phyloP scores from a whole-genome alignment of 35 echinoderm and acorn worm genomes.

The Stichopus chloronotus region DNA sequence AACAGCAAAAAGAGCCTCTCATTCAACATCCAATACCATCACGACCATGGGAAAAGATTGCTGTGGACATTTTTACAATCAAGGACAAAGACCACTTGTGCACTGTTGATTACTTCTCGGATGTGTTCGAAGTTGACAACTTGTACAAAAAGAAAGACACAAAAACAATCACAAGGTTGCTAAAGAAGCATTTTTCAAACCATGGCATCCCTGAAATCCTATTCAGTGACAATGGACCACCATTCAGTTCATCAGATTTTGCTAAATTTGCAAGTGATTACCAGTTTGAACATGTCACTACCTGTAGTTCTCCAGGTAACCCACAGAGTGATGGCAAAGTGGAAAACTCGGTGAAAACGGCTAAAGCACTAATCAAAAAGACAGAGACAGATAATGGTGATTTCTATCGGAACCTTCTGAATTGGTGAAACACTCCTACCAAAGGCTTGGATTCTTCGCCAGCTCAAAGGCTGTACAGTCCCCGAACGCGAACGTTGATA shows the following conservation, averaged over 20 bases:
- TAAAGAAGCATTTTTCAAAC: background rate
- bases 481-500: slow-evolving; percentile 26
- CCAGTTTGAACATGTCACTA: slow-evolving; percentile 25
- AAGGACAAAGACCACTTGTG: slow-evolving; percentile 17
- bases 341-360: slow-evolving; percentile 34
- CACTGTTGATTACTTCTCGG: slow-evolving; percentile 16
- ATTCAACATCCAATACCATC: slow-evolving; percentile 52
- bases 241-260: slow-evolving; percentile 75
- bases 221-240: slow-evolving; percentile 71
- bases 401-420: slow-evolving; percentile 39
- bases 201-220: slow-evolving; percentile 55
- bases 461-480: slow-evolving; percentile 23
- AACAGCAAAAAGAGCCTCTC: slow-evolving; percentile 68
- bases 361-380: slow-evolving; percentile 50
- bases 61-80: background rate
- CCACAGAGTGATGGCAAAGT: slow-evolving; percentile 60
- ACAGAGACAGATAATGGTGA: slow-evolving; percentile 4
- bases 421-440: slow-evolving; percentile 54
- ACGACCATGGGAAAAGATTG: slow-evolving; percentile 72
- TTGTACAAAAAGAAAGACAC: background rate
- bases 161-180: background rate
- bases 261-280: slow-evolving; percentile 35
- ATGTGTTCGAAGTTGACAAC: slow-evolving; percentile 29
- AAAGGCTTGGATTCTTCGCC: slow-evolving; percentile 23
- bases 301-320: slow-evolving; percentile 49